Evolutionary conservation across 2,888 invertebrate genomes (phyloP), one percentile per base, ranked within the genome.

Genomic region (Empis livida): DNA sequence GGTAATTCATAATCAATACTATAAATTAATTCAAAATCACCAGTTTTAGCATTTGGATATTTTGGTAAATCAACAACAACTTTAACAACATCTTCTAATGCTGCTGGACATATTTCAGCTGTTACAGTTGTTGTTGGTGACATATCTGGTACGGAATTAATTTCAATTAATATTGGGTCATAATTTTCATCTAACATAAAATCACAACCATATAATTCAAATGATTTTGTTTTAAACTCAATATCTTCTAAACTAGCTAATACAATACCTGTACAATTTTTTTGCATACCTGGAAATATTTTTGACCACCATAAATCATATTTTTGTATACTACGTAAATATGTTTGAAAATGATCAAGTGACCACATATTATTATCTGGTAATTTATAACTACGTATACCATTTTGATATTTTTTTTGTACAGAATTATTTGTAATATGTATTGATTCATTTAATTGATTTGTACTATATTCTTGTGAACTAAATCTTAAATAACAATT

Each of bases 191-290:
- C 84, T 37, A 94, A 65, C 74, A 94, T 84, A 64, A 94, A 94
- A 70, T 95, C 94, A 45, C 92, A 92, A 8, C 93, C 94, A 62
- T 89, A 93, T 32, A 92, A 63, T 65, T 94, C 93, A 67, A 92
- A 94, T 48, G 84, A 81, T 59, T 86, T 85, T 58, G 78, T 77
- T 51, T 79, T 72, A 16, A 76, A 68, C 35, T 79, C 75, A 56
- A 85, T 75, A 52, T 80, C 76, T 54, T 85, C 81, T 65, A 90
- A 82, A 44, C 87, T 82, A 44, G 84, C 80, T 47, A 92, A 69
- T 67, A 92, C 61, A 17, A 87, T 80, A n/a, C 84, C 81, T 13
- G 84, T 76, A 23, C 94, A 80, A 38, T 84, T 82, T 58, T 85
- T 80, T 56, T 80, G 83, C 84, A 94, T 90, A 45, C 84, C 86